These are phyloP conservation scores for Ectemnius cavifrons DNA, from an alignment of 2,888 invertebrate species.

Conservation along the genomic window DNA sequence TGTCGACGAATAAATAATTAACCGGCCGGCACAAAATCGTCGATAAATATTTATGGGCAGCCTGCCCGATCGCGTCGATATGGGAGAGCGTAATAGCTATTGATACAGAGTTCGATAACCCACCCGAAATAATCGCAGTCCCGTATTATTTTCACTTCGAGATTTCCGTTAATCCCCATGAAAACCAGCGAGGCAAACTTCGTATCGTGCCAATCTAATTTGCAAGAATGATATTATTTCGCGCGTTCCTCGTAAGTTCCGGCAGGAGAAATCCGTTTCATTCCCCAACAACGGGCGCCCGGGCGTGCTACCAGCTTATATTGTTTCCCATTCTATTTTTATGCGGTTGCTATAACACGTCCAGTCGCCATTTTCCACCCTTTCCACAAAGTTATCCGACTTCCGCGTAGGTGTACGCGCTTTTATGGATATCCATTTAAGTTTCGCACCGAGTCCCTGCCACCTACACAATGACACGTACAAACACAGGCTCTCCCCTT, in stretches of 20 bases:
- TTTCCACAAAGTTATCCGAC: constrained; percentile 50
- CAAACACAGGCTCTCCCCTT: not conserved
- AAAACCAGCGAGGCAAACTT: constrained; percentile 14
- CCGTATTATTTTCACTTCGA: constrained; percentile 18
- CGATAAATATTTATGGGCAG: constrained; percentile 66
- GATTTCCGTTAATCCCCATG: not conserved
- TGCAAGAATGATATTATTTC: not conserved
- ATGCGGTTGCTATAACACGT: constrained; percentile 40
- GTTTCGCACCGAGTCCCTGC: constrained; percentile 43
- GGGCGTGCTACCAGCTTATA: constrained; percentile 35
- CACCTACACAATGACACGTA: constrained; percentile 15
- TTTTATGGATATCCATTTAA: constrained; percentile 59
- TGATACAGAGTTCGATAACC: constrained; percentile 52
- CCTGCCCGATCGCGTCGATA: constrained; percentile 49
- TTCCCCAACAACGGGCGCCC: constrained; percentile 32
- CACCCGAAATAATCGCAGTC: constrained; percentile 57
- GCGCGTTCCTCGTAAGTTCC: constrained; percentile 6
- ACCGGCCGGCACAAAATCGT: constrained; percentile 53
- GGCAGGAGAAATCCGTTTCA: constrained; percentile 39
- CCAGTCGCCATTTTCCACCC: constrained; percentile 40
- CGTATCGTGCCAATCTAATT: constrained; percentile 1
- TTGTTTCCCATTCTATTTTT: constrained; percentile 56
- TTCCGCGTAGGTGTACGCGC: constrained; percentile 54
- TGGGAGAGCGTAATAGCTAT: constrained; percentile 60
- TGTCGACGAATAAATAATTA: constrained; percentile 61